Evolutionary conservation across 2,113 vertebrate species (phyloP).

Genomic region (Tenebrosternarchus preto): DNA sequence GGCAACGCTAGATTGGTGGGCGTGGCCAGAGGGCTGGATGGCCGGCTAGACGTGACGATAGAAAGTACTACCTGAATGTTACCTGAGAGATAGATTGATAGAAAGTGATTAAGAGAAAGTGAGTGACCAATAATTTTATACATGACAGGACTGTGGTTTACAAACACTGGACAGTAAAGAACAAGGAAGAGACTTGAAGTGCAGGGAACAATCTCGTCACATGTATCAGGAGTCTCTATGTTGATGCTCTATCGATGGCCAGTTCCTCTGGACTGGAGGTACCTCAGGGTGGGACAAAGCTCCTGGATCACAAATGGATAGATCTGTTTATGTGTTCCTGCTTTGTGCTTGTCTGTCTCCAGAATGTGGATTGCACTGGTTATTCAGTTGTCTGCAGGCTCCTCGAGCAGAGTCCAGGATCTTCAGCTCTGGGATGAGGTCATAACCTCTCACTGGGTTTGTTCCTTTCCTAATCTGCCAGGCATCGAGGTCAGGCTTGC

Average conservation of each 20-base stretch:
- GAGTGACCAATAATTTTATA: constrained; percentile 64
- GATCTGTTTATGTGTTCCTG: constrained; percentile 93
- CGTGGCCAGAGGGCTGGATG: too few relatives aligned
- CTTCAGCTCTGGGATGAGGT: constrained; percentile 95
- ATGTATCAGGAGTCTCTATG: constrained; percentile 31
- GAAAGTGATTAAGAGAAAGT: too few relatives aligned
- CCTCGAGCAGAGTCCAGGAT: constrained; percentile 92
- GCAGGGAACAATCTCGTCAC: constrained; percentile 51
- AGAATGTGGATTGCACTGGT: constrained; percentile 96
- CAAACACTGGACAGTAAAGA: constrained; percentile 64
- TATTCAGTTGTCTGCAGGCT: constrained; percentile 91
- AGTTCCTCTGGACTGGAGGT: constrained; percentile 97
- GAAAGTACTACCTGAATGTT: too few relatives aligned
- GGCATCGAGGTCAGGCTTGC: constrained; percentile 92
- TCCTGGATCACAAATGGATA: constrained; percentile 97
- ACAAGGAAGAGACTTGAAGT: constrained; percentile 57
- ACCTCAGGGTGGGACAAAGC: constrained; percentile 89
- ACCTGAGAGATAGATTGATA: too few relatives aligned
- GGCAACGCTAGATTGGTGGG: too few relatives aligned
- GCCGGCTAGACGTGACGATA: too few relatives aligned
- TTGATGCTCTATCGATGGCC: constrained; percentile 87
- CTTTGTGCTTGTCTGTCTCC: constrained; percentile 95
- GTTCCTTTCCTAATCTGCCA: constrained; percentile 97
- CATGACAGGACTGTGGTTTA: constrained; percentile 64
- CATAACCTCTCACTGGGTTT: constrained; percentile 92